Conservation (phyloP, 1,140 invertebrate species). For the Aphelenchoides fujianensis region DNA sequence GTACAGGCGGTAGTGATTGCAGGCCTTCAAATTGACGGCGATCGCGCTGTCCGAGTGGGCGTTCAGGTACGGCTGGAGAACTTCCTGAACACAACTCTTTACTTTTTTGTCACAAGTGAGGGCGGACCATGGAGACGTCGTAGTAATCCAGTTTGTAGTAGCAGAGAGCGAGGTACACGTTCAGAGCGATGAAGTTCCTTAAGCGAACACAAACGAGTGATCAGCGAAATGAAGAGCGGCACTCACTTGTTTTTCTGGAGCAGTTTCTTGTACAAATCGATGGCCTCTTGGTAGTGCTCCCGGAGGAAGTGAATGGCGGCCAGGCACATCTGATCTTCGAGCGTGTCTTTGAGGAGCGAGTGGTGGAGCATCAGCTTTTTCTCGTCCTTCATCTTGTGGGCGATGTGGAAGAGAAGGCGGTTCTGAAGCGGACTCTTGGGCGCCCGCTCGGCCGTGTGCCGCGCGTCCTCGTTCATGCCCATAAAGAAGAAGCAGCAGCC, state of each 20-base stretch:
- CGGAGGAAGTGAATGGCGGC: conserved; percentile 93
- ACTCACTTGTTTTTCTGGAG: conserved; percentile 83
- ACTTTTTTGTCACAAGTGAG: not conserved
- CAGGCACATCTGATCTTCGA: conserved; percentile 86
- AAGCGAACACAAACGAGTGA: conserved; percentile 58
- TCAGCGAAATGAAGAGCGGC: no score
- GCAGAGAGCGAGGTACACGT: conserved; percentile 93
- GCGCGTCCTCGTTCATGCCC: conserved; percentile 75
- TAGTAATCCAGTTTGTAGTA: conserved; percentile 91
- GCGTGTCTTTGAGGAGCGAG: conserved; percentile 77
- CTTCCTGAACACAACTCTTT: conserved; percentile 77
- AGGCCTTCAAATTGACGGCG: conserved; percentile 89
- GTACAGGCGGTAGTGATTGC: conserved; percentile 81
- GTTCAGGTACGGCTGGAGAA: conserved; percentile 84
- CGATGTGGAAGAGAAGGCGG: conserved; percentile 78
- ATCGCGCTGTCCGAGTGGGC: conserved; percentile 88
- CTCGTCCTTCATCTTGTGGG: conserved; percentile 87
- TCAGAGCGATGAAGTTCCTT: conserved; percentile 85
- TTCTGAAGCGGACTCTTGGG: conserved; percentile 52
- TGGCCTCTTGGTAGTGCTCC: conserved; percentile 94
- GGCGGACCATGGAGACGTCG: conserved; percentile 67
- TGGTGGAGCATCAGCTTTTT: conserved; percentile 77
- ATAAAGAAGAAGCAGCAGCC: conserved; percentile 93
- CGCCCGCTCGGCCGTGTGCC: conserved; percentile 65
- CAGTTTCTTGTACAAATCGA: conserved; percentile 95